Base-by-base conservation (phyloP, 2,113 vertebrate species). In the Phrynocephalus versicolor region DNA sequence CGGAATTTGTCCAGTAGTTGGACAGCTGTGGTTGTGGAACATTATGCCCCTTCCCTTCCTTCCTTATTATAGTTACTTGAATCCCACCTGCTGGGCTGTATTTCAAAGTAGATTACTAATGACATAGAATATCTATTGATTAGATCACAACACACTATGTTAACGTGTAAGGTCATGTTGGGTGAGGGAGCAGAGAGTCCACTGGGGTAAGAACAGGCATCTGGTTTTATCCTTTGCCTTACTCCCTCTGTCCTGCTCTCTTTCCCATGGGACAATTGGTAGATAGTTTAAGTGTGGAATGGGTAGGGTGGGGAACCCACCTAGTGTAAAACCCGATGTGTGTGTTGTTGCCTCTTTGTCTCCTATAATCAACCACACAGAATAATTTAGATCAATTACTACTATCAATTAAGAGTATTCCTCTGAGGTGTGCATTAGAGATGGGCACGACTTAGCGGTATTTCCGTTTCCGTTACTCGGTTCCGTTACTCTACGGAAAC, bases 1-100 rank as follows among this genome's bases (percentile, higher is more conserved):
- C 76, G 16, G 73, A 88, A 89, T 84, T 81, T 7, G 83, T 82
- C 81, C 89, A 83, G 84, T 88, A 60, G 88, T 60, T 25, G 89
- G 84, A 65, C 75, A 85, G 74, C 0, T 30, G 25, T 45, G 0
- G 6, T 85, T 81, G 23, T 16, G 7, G 33, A 0, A 39, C 0
- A 21, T 51, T 85, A 27, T 89, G 33, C 55, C 79, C 2, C 55
- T 69, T 86, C 39, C 85, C 88, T 88, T 30, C 85, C 88, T 88
- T 30, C 85, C 85, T 25, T 60, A 15, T 25, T 14, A 23, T 19
- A 60, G 19, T 60, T 37, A 79, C 37, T 62, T 62, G 6, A 37
- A 2, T 62, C 33, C 14, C n/a, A 15, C 18, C 30, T 75, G 27
- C 9, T 3, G 13, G 41, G 45, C 45, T 73, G 10, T 23, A 5